phyloP scores from a whole-genome alignment of 2,888 invertebrate genomes.

The Melieria picta region DNA sequence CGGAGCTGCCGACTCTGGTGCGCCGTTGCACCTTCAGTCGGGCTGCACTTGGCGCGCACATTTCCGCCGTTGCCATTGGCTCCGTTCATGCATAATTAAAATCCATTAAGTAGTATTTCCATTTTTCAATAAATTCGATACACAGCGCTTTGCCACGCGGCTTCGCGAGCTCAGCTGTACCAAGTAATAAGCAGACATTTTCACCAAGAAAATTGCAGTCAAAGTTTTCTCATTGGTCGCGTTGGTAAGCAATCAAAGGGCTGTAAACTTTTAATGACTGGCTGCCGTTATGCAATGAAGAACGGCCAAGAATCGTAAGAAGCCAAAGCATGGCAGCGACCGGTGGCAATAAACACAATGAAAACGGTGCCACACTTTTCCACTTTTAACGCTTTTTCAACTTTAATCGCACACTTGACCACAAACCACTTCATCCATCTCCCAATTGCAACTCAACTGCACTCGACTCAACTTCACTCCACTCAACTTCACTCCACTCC shows the following conservation, averaged over 20 bases:
- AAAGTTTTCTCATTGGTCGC: background rate
- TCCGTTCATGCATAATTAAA: conserved; percentile 31
- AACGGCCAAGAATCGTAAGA: conserved; percentile 3
- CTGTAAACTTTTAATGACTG: background rate
- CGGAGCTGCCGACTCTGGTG: too few relatives aligned
- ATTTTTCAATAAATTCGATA: conserved; percentile 4
- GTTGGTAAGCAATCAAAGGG: too few relatives aligned
- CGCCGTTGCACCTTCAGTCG: too few relatives aligned
- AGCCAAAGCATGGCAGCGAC: background rate
- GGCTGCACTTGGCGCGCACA: conserved; percentile 6
- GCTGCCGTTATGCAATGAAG: conserved; percentile 17
- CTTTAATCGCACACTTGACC: too few relatives aligned
- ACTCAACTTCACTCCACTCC: too few relatives aligned
- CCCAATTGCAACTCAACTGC: too few relatives aligned
- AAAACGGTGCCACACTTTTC: conserved; percentile 34
- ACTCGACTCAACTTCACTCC: too few relatives aligned
- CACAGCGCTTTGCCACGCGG: background rate
- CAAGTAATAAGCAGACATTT: background rate
- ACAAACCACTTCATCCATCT: too few relatives aligned
- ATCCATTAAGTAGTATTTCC: conserved; percentile 29
- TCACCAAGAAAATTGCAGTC: background rate
- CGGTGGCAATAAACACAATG: background rate
- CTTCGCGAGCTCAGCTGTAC: background rate
- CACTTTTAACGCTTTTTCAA: background rate
- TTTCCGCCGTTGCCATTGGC: conserved; percentile 22